These are phyloP conservation scores for Rhegmatorhina hoffmannsi DNA, from an alignment of 2,113 vertebrate genomes.

Conservation along the genomic window DNA sequence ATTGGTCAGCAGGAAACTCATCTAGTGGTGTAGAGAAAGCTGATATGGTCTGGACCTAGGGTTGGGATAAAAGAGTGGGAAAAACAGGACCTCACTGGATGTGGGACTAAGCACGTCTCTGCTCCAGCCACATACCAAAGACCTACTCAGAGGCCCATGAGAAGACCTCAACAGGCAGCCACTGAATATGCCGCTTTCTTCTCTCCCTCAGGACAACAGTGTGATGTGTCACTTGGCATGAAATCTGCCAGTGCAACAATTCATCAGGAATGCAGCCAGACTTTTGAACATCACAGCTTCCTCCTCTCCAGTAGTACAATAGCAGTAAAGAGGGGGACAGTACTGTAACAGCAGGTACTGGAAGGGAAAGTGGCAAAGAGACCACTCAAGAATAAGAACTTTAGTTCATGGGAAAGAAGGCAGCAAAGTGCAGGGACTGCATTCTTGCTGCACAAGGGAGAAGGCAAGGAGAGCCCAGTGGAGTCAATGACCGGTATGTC, in stretches of 20 bases:
- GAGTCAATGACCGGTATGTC: neutral
- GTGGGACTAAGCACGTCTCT: neutral
- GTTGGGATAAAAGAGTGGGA: neutral
- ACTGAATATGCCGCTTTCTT: neutral
- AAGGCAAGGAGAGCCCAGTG: neutral
- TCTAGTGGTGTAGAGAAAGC: neutral
- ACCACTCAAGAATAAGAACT: neutral
- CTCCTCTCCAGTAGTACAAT: neutral
- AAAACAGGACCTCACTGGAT: neutral
- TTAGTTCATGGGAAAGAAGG: constrained; percentile 33
- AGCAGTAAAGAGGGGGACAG: neutral
- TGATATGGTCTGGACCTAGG: neutral
- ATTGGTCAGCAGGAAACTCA: neutral
- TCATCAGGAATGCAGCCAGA: neutral
- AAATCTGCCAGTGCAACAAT: neutral
- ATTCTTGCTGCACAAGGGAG: neutral
- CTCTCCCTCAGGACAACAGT: neutral
- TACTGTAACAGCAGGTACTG: constrained; percentile 18
- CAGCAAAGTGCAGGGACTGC: neutral
- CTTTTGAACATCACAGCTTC: neutral
- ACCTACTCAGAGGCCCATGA: neutral
- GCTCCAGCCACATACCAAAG: neutral
- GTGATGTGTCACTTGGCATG: neutral
- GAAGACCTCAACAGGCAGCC: neutral
- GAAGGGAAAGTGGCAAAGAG: neutral